Evolutionary conservation across 1,140 invertebrate species (phyloP), one percentile per base, ranked within the genome.

Genomic region (Brachionus plicatilis): DNA sequence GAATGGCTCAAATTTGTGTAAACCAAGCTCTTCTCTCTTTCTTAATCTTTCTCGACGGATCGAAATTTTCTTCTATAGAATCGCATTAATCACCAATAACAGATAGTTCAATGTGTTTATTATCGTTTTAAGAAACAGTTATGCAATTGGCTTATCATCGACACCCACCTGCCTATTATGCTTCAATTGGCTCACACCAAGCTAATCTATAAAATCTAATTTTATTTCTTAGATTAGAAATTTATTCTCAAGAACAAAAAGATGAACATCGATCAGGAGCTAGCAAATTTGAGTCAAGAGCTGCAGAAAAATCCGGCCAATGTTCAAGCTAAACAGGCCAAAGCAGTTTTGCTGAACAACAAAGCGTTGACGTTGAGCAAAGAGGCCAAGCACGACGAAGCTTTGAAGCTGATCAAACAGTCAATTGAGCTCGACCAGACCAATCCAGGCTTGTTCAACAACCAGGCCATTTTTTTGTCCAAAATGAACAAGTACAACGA

Each of bases 401-500:
- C 72, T 6, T 7, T 76, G 8, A 76, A 76, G 27, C 12, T 76
- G 27, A 76, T 76, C 33, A 76, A 76, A 24, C 41, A 76, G 33
- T 20, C 72, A 0, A 50, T 76, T 27, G 17, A 76, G 45, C 33
- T 76, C 9, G 72, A 76, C 14, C 43, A 43, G 4, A 6, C 17
- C 20, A 47, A 76, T 76, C 17, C 43, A 33, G 72, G 41, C 11
- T 27, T 76, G 14, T 76, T 47, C 17, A 47, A 50, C 43, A 76
- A 76, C 27, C n/a, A 76, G 45, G 72, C 72, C 4, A 29, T 76
- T 47, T 47, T 76, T 11, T 76, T 47, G 3, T 47, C 72, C 17
- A 76, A 76, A 76, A 24, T 76, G 72, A 37, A 20, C 27, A 76
- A 76, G 20, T 76, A 47, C 17, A 76, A 47, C 20, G 72, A 76